Evolutionary conservation across 2,797 vertebrate species (phyloP).

Genomic region (Peromyscus aztecus): DNA sequence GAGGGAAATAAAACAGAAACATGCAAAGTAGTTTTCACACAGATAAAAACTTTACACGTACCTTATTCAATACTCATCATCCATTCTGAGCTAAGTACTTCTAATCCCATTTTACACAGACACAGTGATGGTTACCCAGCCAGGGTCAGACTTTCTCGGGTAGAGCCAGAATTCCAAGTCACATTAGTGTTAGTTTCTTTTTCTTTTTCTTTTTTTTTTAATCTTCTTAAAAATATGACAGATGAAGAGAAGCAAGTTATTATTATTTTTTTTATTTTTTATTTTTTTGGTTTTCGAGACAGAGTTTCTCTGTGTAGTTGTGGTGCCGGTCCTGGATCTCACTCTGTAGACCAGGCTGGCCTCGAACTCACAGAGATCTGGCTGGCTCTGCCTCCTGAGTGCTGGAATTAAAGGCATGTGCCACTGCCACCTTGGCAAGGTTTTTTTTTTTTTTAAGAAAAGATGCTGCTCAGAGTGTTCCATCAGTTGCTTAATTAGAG

Average conservation of each 20-base stretch:
- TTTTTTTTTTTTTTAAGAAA: not conserved
- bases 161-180: slow-evolving; percentile 45
- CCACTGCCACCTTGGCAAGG: too few species aligned
- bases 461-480: not conserved
- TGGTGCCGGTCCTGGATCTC: too few species aligned
- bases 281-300: too few species aligned
- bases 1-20: slow-evolving; percentile 6
- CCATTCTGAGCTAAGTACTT: not conserved
- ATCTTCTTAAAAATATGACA: not conserved
- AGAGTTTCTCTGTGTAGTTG: too few species aligned
- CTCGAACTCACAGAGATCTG: too few species aligned
- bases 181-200: not conserved
- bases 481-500: slow-evolving; percentile 51
- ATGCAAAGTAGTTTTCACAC: not conserved
- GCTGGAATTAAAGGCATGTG: too few species aligned
- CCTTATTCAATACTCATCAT: not conserved
- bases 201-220: not conserved
- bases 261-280: too few species aligned
- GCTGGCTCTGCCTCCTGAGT: too few species aligned
- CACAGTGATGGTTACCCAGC: not conserved
- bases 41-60: not conserved
- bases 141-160: not conserved
- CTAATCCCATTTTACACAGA: not conserved
- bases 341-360: too few species aligned
- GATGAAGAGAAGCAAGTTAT: not conserved